Percentiles rank a stretch among this genome's conserved stretches.
Conservation (phyloP, 1,140 invertebrate genomes). For the Rhopalosiphum padi region DNA sequence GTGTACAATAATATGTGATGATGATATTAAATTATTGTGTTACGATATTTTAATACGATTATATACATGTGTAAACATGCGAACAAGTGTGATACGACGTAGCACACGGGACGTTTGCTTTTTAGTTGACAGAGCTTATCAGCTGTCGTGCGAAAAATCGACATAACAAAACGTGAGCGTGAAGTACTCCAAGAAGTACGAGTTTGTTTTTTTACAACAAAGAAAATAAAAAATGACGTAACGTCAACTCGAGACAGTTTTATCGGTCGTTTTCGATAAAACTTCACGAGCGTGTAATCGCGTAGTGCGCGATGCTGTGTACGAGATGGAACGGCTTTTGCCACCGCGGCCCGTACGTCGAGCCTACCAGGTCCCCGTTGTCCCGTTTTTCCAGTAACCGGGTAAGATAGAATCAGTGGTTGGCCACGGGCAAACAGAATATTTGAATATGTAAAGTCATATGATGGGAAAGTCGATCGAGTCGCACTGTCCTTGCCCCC, state of each 20-base stretch:
- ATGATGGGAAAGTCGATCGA: too few species aligned
- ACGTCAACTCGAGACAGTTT: neutral
- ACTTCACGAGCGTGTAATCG: neutral
- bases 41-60: neutral
- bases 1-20: neutral
- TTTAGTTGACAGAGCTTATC: neutral
- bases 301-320: neutral
- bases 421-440: too few species aligned
- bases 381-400: neutral
- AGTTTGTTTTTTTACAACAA: neutral
- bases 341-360: too few species aligned
- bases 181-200: neutral
- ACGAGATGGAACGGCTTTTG: neutral
- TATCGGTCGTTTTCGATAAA: neutral
- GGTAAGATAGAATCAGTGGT: neutral
- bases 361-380: too few species aligned
- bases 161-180: neutral
- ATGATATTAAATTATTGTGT: neutral
- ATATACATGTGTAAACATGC: neutral
- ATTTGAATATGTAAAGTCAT: too few species aligned
- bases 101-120: neutral
- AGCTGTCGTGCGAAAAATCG: neutral
- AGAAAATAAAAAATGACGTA: neutral
- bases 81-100: neutral
- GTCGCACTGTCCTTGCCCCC: too few species aligned